These are phyloP conservation scores for Tipula lateralis DNA, from an alignment of 2,888 invertebrate species.

Conservation along the genomic window DNA sequence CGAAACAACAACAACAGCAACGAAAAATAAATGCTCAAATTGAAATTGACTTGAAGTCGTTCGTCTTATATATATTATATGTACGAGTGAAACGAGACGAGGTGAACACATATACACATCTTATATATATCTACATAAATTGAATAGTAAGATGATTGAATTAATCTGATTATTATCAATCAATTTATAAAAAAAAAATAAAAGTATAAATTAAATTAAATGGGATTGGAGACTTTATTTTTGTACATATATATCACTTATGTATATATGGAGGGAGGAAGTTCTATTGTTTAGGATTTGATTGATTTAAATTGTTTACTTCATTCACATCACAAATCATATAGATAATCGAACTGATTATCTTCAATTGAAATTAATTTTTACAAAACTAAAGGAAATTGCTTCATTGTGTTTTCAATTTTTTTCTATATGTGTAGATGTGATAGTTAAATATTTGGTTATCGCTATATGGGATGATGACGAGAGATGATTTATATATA, in stretches of 20 bases:
- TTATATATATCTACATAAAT: neutral
- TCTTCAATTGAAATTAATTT: constrained; percentile 20
- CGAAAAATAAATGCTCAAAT: neutral
- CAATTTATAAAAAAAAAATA: neutral
- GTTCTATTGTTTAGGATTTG: constrained; percentile 24
- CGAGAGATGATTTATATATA: neutral
- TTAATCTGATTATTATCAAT: constrained; percentile 24
- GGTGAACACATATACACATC: neutral
- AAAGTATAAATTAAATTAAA: constrained; percentile 7
- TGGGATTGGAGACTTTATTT: constrained; percentile 24
- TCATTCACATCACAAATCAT: constrained; percentile 24
- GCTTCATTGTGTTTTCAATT: constrained; percentile 1
- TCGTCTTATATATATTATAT: neutral
- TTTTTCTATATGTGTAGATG: neutral
- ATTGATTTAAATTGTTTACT: constrained; percentile 24
- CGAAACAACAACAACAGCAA: neutral
- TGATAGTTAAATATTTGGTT: neutral
- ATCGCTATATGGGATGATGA: neutral
- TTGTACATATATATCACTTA: neutral
- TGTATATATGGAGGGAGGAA: neutral
- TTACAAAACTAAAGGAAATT: constrained; percentile 4
- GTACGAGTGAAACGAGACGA: neutral
- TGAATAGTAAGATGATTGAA: constrained; percentile 24
- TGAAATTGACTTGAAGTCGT: constrained; percentile 24
- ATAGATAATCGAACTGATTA: constrained; percentile 24